phyloP scores from a whole-genome alignment of 2,888 invertebrate genomes.

The Caradrina kadenii region DNA sequence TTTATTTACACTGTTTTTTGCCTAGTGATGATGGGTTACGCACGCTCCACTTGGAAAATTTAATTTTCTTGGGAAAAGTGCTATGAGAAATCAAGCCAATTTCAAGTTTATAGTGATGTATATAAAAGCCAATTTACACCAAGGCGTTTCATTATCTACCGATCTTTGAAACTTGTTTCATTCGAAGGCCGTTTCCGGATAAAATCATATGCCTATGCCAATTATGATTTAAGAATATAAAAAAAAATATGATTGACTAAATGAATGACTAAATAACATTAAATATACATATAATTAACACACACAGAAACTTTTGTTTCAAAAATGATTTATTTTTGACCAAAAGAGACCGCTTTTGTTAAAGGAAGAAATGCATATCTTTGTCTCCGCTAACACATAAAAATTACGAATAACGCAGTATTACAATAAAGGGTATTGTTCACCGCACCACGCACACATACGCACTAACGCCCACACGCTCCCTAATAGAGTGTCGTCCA shows the following conservation, averaged over 20 bases:
- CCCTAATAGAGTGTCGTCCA: constrained; percentile 63
- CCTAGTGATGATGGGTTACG: background rate
- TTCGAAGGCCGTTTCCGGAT: background rate
- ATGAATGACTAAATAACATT: constrained; percentile 12
- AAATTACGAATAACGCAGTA: constrained; percentile 35
- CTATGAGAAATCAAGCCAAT: too few species aligned
- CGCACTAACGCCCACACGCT: constrained; percentile 32
- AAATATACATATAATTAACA: background rate
- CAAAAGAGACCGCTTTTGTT: constrained; percentile 5
- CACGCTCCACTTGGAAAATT: background rate
- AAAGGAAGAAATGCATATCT: constrained; percentile 46
- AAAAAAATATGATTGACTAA: background rate
- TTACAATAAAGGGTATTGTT: constrained; percentile 72
- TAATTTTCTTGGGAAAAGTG: too few species aligned
- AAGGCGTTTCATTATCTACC: background rate
- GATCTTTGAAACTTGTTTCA: background rate
- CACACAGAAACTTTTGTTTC: background rate
- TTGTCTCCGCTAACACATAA: constrained; percentile 47
- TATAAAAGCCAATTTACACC: background rate
- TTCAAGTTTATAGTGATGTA: background rate
- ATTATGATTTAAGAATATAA: background rate
- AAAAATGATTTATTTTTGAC: background rate
- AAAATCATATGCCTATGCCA: background rate
- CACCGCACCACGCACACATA: constrained; percentile 48
- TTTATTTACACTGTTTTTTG: background rate